Percentiles rank a stretch among this genome's conserved stretches.
phyloP scores from a whole-genome alignment of 2,797 vertebrate genomes.

The Sylvia borin region DNA sequence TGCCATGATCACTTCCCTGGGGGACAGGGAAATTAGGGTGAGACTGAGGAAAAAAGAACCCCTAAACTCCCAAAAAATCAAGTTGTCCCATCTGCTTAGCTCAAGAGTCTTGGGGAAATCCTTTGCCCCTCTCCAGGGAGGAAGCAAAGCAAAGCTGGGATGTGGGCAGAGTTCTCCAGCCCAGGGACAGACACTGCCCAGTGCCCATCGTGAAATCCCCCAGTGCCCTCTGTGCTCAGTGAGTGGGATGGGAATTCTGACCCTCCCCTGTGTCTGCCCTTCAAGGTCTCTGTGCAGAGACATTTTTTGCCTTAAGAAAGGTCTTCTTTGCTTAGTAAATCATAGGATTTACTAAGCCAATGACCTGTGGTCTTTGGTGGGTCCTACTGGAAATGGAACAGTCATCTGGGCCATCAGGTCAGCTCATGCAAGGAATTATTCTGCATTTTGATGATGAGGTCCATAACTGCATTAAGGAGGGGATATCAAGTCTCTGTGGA shows the following conservation, averaged over 20 bases:
- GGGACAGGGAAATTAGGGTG: not conserved
- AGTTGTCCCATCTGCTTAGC: not conserved
- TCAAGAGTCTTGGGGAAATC: not conserved
- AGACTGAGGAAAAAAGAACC: not conserved
- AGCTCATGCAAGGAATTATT: not conserved
- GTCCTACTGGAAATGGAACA: not conserved
- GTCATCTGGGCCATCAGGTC: not conserved
- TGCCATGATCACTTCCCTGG: not conserved
- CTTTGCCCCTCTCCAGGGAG: fast-evolving
- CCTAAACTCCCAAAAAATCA: not conserved
- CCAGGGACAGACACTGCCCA: not conserved
- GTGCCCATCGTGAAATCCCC: not conserved
- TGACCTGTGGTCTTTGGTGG: not conserved
- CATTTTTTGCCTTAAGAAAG: not conserved
- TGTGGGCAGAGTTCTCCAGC: not conserved
- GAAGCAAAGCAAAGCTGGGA: not conserved
- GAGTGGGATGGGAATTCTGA: not conserved
- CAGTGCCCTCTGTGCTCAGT: not conserved
- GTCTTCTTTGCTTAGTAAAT: not conserved
- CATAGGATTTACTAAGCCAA: not conserved
- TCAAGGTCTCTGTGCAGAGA: not conserved
- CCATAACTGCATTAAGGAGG: not conserved
- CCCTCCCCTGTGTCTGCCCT: not conserved
- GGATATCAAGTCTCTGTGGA: fast-evolving
- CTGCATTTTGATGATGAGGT: not conserved